Percentiles rank a stretch among this genome's conserved stretches.
phyloP scores from a whole-genome alignment of 2,797 vertebrate species.

The Pristis pectinata region DNA sequence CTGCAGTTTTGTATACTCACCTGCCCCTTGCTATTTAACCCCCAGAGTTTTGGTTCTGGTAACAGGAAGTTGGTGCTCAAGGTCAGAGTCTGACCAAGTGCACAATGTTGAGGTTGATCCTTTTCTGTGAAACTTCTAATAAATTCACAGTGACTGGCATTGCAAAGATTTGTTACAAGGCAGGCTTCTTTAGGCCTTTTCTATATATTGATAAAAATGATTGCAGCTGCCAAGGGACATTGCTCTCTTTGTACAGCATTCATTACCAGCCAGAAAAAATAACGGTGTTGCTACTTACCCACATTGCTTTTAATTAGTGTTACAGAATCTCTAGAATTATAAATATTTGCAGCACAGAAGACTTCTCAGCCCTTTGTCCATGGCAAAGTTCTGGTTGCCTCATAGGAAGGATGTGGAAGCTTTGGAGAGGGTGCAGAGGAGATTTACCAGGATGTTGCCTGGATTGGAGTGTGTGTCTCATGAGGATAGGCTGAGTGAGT shows the following conservation, averaged over 20 bases:
- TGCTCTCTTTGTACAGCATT: not conserved
- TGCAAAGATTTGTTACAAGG: not conserved
- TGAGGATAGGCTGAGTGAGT: too few relatives aligned
- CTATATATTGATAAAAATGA: not conserved
- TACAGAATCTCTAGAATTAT: not conserved
- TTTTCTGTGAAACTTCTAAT: not conserved
- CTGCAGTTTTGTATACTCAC: not conserved
- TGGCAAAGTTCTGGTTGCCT: too few relatives aligned
- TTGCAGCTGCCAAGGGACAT: not conserved
- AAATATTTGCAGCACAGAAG: too few relatives aligned
- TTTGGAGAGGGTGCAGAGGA: too few relatives aligned
- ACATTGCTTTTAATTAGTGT: not conserved
- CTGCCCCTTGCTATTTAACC: not conserved
- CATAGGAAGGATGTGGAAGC: too few relatives aligned
- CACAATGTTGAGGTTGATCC: not conserved
- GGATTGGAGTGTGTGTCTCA: too few relatives aligned
- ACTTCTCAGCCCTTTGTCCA: too few relatives aligned
- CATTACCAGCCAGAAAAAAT: not conserved
- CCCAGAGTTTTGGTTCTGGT: not conserved
- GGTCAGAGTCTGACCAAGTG: not conserved
- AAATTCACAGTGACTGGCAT: not conserved
- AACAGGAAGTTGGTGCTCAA: not conserved
- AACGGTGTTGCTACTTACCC: not conserved
- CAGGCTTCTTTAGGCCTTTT: not conserved
- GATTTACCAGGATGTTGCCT: too few relatives aligned